These are phyloP conservation scores for Heliocidaris tuberculata DNA, from an alignment of 35 echinoderm and acorn worm genomes.

Conservation along the genomic window DNA sequence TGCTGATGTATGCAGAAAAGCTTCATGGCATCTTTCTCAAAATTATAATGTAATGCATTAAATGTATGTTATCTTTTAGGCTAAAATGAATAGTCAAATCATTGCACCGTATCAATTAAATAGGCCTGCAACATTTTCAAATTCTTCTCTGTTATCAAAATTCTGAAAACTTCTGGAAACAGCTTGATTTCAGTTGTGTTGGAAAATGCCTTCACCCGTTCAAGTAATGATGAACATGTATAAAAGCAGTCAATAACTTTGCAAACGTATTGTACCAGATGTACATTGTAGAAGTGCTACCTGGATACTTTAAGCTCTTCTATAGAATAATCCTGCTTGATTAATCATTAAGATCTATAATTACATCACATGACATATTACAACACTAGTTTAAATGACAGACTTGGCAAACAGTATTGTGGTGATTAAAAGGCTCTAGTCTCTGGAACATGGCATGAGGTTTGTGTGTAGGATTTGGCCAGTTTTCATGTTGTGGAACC, in stretches of 20 bases:
- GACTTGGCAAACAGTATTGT: background rate
- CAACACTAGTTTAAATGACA: background rate
- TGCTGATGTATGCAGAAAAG: background rate
- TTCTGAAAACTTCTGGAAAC: background rate
- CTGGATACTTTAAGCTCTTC: background rate
- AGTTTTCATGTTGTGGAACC: background rate
- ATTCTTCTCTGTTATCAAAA: background rate
- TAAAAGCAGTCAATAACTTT: background rate
- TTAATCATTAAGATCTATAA: background rate
- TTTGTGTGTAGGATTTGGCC: background rate
- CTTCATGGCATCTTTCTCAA: background rate
- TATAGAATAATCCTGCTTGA: background rate
- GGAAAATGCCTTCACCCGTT: background rate
- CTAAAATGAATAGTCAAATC: background rate
- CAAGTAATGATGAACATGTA: no score
- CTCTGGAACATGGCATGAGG: no score
- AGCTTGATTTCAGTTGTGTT: background rate
- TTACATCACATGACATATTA: background rate
- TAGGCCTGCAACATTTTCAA: background rate
- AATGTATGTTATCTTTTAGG: background rate
- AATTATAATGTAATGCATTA: background rate
- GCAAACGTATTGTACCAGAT: no score
- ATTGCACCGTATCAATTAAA: background rate
- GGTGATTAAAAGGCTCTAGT: background rate
- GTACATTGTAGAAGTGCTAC: no score